Evolutionary conservation across 2,797 vertebrate genomes (phyloP).

Genomic region (Anguilla megastoma): DNA sequence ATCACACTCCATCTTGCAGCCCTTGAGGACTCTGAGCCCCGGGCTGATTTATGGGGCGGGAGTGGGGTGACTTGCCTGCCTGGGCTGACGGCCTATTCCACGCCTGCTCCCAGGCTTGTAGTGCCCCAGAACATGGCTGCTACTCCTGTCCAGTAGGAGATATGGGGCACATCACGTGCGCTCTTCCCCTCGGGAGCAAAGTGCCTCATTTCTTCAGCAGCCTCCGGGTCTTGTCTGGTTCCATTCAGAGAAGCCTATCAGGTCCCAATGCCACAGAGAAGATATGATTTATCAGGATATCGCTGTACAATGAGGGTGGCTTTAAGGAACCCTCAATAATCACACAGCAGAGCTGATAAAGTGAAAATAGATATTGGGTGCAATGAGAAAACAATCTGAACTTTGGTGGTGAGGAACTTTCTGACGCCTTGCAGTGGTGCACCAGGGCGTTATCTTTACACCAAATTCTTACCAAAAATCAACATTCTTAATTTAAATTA

Average conservation of each 20-base stretch:
- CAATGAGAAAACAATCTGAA: neutral
- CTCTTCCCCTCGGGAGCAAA: conserved; percentile 67
- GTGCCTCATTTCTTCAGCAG: conserved; percentile 49
- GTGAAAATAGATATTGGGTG: neutral
- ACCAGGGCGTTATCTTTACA: neutral
- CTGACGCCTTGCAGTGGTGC: neutral
- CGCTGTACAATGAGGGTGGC: neutral
- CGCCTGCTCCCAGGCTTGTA: neutral
- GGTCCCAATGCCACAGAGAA: neutral
- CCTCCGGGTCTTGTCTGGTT: conserved; percentile 37
- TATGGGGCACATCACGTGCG: conserved; percentile 60
- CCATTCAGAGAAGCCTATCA: neutral
- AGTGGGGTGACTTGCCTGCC: conserved; percentile 69
- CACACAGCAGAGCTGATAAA: neutral
- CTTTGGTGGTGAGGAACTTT: neutral
- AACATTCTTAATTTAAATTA: neutral
- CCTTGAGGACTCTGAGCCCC: conserved; percentile 72
- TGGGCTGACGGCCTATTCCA: conserved; percentile 63
- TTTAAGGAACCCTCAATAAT: neutral
- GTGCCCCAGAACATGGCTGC: neutral
- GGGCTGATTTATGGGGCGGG: conserved; percentile 76
- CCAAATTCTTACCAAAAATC: neutral
- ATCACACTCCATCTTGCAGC: conserved; percentile 82
- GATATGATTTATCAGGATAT: neutral
- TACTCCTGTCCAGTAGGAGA: conserved; percentile 4